These are phyloP conservation scores for Babylonia areolata DNA, from an alignment of 1,140 invertebrate species.

Conservation along the genomic window DNA sequence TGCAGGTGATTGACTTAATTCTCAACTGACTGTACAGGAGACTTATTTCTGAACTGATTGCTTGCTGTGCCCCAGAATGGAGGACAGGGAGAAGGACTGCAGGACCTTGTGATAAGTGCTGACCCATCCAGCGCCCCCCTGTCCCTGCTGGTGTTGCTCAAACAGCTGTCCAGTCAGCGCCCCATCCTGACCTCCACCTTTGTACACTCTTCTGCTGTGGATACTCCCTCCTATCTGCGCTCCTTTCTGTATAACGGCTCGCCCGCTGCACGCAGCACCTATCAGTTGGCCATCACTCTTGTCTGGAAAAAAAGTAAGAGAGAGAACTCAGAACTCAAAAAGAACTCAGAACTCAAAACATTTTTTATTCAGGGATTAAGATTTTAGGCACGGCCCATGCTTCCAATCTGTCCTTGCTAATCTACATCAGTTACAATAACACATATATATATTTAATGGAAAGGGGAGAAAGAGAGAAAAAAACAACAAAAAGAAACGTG, in stretches of 20 bases:
- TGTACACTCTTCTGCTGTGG: conserved; percentile 81
- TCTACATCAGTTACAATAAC: no score
- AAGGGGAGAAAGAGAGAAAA: no score
- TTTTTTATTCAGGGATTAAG: no score
- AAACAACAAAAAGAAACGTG: no score
- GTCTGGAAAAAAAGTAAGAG: conserved; percentile 89
- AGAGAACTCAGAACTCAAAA: no score
- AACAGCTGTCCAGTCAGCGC: conserved; percentile 76
- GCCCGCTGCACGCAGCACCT: conserved; percentile 61
- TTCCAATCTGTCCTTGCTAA: no score
- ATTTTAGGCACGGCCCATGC: no score
- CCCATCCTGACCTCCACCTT: conserved; percentile 78
- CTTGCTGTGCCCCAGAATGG: not conserved
- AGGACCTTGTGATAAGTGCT: conserved; percentile 84
- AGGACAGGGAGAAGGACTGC: conserved; percentile 43
- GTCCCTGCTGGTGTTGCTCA: conserved; percentile 81
- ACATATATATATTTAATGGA: no score
- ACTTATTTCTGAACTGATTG: not conserved
- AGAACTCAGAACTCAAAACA: no score
- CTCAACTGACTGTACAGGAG: no score
- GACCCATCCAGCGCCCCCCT: conserved; percentile 82
- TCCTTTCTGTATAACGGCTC: conserved; percentile 61
- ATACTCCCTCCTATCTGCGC: conserved; percentile 66
- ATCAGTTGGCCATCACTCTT: conserved; percentile 80
- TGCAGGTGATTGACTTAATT: no score